These are phyloP conservation scores for Hippocampus mohnikei DNA, from an alignment of 2,113 vertebrate species.

Conservation along the genomic window DNA sequence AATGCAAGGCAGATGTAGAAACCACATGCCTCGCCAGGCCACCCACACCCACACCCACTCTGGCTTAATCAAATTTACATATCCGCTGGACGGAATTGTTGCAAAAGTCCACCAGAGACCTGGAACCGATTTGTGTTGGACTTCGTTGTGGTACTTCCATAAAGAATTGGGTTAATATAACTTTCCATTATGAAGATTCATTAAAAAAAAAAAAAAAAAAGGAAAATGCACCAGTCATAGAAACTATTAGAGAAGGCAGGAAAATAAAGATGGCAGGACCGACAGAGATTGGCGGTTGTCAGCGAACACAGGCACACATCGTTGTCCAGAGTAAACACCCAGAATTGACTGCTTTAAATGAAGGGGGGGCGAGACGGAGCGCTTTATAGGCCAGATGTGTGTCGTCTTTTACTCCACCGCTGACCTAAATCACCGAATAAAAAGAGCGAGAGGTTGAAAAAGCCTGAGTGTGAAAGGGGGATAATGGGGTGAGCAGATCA, in stretches of 20 bases:
- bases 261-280: background rate
- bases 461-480: conserved; percentile 8
- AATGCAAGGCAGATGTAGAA: background rate
- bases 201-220: too few relatives aligned
- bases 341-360: background rate
- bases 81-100: background rate
- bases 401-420: conserved; percentile 69
- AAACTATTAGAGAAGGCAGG: background rate
- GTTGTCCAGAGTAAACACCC: background rate
- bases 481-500: conserved; percentile 5
- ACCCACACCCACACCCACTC: background rate
- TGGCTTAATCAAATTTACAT: background rate
- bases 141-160: background rate
- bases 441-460: conserved; percentile 35
- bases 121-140: background rate
- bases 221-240: background rate
- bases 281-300: background rate
- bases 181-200: background rate
- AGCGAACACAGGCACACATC: background rate
- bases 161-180: background rate
- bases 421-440: conserved; percentile 75
- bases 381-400: conserved; percentile 70
- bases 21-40: background rate
- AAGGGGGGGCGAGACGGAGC: conserved; percentile 9
- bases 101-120: background rate